A percentile compares a stretch with the other conserved stretches of the same genome.
phyloP scores from a whole-genome alignment of 2,888 invertebrate species.

The Heteromyza rotundicornis region DNA sequence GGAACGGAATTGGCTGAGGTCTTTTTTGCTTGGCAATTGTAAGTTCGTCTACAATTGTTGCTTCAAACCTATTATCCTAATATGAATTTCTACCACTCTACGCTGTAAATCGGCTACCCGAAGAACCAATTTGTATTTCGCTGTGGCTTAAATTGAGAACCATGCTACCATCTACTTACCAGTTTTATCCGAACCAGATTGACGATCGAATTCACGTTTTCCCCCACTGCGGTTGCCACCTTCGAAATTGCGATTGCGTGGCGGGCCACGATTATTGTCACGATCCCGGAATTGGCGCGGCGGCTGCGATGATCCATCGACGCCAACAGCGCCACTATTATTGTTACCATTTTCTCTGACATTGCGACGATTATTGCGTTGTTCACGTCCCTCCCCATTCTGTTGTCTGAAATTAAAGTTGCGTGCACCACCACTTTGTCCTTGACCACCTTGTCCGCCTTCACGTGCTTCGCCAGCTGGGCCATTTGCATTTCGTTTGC shows the following conservation, averaged over 20 bases:
- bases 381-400: slow-evolving; percentile 71
- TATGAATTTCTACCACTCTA: no score
- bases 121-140: no score
- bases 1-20: no score
- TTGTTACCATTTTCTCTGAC: slow-evolving; percentile 61
- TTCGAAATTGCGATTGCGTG: slow-evolving; percentile 60
- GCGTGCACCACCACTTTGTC: slow-evolving; percentile 28
- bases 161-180: slow-evolving; percentile 65
- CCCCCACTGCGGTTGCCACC: slow-evolving; percentile 67
- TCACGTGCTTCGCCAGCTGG: slow-evolving; percentile 47
- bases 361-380: slow-evolving; percentile 67
- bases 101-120: no score
- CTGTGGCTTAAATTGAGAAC: no score
- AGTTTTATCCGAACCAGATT: slow-evolving; percentile 94
- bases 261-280: slow-evolving; percentile 46
- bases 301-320: slow-evolving; percentile 45
- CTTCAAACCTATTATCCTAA: no score
- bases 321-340: slow-evolving; percentile 40
- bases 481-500: slow-evolving; percentile 37
- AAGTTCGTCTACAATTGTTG: no score
- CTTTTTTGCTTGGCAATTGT: no score
- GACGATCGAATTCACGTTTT: slow-evolving; percentile 93
- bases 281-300: slow-evolving; percentile 52
- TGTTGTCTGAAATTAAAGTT: slow-evolving; percentile 53
- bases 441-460: slow-evolving; percentile 27